Evolutionary conservation across 2,888 invertebrate species (phyloP), one percentile per base, ranked within the genome.

Genomic region (Pammene fasciana): DNA sequence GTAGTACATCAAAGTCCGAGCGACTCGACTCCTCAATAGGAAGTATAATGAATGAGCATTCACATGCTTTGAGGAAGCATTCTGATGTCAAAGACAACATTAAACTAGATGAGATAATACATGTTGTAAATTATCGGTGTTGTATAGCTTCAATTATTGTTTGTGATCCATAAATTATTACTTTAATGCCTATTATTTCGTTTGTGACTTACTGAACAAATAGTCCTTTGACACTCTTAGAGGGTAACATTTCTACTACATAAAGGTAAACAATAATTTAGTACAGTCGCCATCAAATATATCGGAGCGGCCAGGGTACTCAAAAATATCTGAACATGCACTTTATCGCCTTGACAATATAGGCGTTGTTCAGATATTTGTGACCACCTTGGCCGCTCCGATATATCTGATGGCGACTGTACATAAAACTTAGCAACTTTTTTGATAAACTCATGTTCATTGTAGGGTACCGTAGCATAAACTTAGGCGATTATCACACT

Each of bases 1-100:
- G 81, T 79, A 82, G 81, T 88, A 83, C 79, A 84, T 88, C 86
- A 87, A 84, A 82, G 84, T 83, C 84, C 79, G 75, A 78, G 77
- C 78, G 76, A 50, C 62, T 41, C 77, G 78, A 78, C 79, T 83
- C 78, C 78, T 83, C 84, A 85, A 86, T 86, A 80, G 84, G 82
- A 85, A 81, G 77, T 82, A 78, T 84, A 85, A 83, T 87, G 84
- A 86, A 86, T 84, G 79, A 81, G 71, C 71, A 65, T 72, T 73
- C 74, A 71, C 76, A 77, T 76, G 78, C 76, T 74, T 82, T 77
- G 74, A 82, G 83, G 84, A 86, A 86, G 81, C 75, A 72, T 80
- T 76, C 72, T 71, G 14, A 75, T 75, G 73, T 43, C 65, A 59
- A 65, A 65, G 70, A 70, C 60, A 26, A 60, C 18, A 34, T 65